Base-by-base conservation (phyloP, 1,140 invertebrate genomes). In the Papilio polyxenes region DNA sequence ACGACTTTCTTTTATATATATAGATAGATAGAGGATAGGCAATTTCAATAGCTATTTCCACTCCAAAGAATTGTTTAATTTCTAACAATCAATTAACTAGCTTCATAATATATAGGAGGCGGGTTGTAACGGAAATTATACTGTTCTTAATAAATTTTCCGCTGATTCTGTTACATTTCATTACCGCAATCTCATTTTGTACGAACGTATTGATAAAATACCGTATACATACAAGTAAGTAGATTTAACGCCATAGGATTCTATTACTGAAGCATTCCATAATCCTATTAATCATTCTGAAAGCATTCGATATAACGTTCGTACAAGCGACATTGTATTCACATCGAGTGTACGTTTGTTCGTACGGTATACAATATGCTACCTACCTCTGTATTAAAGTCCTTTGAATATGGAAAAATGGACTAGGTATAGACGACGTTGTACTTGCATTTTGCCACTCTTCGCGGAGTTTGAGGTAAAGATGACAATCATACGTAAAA, bases 211-310 rank as follows among this genome's bases (percentile, higher is more conserved):
- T 11, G n/a, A n/a, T 9, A 17, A 72, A 15, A 37, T 10, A 31
- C 7, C 15, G 20, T 11, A 65, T 65, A 65, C 62, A 9, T 8
- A 23, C 62, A 23, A 31, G 23, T 31, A 31, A 31, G 23, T 37
- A 72, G 65, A 37, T 69, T 37, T 7, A 72, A 17, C 31, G 31
- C 31, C 65, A 40, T 40, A 72, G 65, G 65, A 31, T 37, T 31
- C 65, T 72, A 72, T 72, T 72, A 72, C 5, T 15, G 37, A 37
- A 72, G 11, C 65, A 72, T 72, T 72, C 65, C 31, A 72, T 72
- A 31, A 31, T 65, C 37, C 65, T 72, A 72, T 72, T 72, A 72
- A 72, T 72, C 65, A 72, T 72, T 72, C 65, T 17, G 65, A 72
- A 72, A 11, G 65, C 59, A 62, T 65, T 31, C 65, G 65, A 69